A percentile compares a stretch with the other conserved stretches of the same genome.
phyloP scores from a whole-genome alignment of 1,140 invertebrate species.

The Cyphomyrmex costatus region DNA sequence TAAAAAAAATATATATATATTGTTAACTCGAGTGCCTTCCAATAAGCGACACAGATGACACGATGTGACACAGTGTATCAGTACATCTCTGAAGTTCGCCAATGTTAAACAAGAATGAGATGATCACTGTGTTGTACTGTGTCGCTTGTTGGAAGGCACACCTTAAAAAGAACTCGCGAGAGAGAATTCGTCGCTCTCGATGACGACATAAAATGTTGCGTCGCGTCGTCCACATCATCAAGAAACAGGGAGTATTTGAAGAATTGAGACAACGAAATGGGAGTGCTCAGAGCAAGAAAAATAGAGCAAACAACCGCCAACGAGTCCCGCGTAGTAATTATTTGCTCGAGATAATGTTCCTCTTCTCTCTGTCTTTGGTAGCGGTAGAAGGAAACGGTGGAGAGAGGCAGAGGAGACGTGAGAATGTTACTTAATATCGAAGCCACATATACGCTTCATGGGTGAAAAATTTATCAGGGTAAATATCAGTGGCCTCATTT shows the following conservation, averaged over 20 bases:
- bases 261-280: slow-evolving; percentile 77
- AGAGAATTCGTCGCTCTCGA: background rate
- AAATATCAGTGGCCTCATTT: slow-evolving; percentile 80
- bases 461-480: slow-evolving; percentile 79
- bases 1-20: background rate
- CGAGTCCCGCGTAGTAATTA: slow-evolving; percentile 81
- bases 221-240: too few species aligned
- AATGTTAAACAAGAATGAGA: too few species aligned
- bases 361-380: slow-evolving; percentile 77
- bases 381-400: slow-evolving; percentile 44
- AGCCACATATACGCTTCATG: slow-evolving; percentile 76
- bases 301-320: slow-evolving; percentile 84
- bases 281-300: slow-evolving; percentile 81
- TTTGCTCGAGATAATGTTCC: slow-evolving; percentile 84
- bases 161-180: background rate
- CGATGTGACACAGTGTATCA: too few species aligned
- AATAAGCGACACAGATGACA: too few species aligned
- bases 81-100: too few species aligned
- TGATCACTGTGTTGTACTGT: too few species aligned
- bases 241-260: slow-evolving; percentile 66
- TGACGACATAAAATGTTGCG: slow-evolving; percentile 33
- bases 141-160: too few species aligned
- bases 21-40: too few species aligned
- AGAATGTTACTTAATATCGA: slow-evolving; percentile 86
- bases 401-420: slow-evolving; percentile 10